These are phyloP conservation scores for Styela clava DNA, from an alignment of 23 tunicate genomes.

Conservation along the genomic window DNA sequence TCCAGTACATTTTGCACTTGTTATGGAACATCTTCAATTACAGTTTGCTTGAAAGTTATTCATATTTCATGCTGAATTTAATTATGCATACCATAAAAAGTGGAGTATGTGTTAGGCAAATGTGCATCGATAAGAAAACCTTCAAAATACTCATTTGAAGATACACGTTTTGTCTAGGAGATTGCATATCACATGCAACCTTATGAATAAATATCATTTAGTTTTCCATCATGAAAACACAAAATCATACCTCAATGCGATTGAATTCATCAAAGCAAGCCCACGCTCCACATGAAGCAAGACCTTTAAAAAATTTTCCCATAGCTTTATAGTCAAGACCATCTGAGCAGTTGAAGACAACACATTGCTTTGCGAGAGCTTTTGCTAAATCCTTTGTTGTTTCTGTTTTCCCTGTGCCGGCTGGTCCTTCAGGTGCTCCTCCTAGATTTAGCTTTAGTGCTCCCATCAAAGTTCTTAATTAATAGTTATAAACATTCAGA, in stretches of 20 bases:
- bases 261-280: slow-evolving; percentile 99
- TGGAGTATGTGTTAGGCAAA: no score
- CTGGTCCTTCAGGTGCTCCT: slow-evolving; percentile 99
- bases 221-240: no score
- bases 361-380: slow-evolving; percentile 97
- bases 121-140: no score
- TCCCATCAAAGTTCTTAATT: slow-evolving; percentile 88
- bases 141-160: no score
- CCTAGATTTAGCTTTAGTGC: slow-evolving; percentile 93
- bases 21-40: no score
- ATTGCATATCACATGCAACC: no score
- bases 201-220: no score
- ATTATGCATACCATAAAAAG: no score
- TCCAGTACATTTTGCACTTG: no score
- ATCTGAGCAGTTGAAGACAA: slow-evolving; percentile 98
- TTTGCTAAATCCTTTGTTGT: slow-evolving; percentile 96
- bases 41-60: no score
- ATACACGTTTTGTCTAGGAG: no score
- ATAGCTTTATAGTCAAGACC: slow-evolving; percentile 98
- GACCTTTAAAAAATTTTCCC: slow-evolving; percentile 98
- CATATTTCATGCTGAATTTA: no score
- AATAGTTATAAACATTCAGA: not conserved
- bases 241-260: slow-evolving; percentile 84
- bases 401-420: slow-evolving; percentile 95
- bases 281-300: slow-evolving; percentile 99